Evolutionary conservation across 2,888 invertebrate species (phyloP).

Genomic region (Melipona bicolor): DNA sequence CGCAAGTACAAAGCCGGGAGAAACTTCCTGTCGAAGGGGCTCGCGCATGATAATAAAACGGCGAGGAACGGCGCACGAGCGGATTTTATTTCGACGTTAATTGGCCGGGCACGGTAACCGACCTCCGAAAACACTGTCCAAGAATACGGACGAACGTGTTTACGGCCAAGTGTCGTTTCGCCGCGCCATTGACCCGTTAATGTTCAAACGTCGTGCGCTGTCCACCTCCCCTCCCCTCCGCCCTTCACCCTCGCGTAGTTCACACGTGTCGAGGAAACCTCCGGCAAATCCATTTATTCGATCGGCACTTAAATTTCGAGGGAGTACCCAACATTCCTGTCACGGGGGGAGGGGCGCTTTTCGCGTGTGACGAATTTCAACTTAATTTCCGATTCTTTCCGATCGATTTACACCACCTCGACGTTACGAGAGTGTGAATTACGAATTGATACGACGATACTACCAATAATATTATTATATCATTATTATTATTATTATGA

Average conservation of each 20-base stretch:
- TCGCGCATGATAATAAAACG: slow-evolving; percentile 38
- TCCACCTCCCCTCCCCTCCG: neutral
- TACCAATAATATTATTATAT: no score
- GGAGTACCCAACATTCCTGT: neutral
- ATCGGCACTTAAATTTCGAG: neutral
- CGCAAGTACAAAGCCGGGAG: slow-evolving; percentile 7
- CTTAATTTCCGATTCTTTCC: no score
- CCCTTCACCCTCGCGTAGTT: slow-evolving; percentile 1
- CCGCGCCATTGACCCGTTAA: slow-evolving; percentile 69
- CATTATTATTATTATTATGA: no score
- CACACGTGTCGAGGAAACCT: slow-evolving; percentile 33
- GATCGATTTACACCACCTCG: no score
- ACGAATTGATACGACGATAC: no score
- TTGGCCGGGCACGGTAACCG: slow-evolving; percentile 59
- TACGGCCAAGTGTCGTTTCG: slow-evolving; percentile 62
- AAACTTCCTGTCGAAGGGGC: slow-evolving; percentile 38
- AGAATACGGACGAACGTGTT: slow-evolving; percentile 70
- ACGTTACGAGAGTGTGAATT: no score
- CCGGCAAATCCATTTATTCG: slow-evolving; percentile 26
- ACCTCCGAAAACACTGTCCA: slow-evolving; percentile 66
- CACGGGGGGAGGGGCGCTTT: neutral
- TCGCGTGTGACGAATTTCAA: neutral
- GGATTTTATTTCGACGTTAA: slow-evolving; percentile 65
- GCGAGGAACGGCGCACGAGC: slow-evolving; percentile 24
- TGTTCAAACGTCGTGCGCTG: slow-evolving; percentile 55